phyloP scores from a whole-genome alignment of 2,888 invertebrate species.

The Biston betularia region DNA sequence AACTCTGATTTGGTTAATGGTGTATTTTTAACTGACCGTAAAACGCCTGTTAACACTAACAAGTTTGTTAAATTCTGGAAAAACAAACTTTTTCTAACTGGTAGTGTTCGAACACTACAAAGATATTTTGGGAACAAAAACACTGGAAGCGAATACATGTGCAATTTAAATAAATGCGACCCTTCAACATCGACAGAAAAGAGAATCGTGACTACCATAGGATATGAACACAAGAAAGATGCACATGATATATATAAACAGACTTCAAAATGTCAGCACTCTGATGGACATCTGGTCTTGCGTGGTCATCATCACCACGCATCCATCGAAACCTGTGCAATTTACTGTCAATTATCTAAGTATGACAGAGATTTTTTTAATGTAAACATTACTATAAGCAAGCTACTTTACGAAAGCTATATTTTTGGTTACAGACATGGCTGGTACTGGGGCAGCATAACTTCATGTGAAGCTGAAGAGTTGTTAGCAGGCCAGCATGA shows the following conservation, averaged over 20 bases:
- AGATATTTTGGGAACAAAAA: constrained; percentile 77
- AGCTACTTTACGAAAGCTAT: not conserved
- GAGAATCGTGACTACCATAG: constrained; percentile 50
- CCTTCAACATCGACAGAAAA: constrained; percentile 69
- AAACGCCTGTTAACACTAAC: constrained; percentile 69
- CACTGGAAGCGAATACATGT: constrained; percentile 66
- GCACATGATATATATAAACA: constrained; percentile 60
- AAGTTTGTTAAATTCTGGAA: constrained; percentile 83
- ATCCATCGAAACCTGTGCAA: constrained; percentile 78
- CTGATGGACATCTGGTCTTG: constrained; percentile 77
- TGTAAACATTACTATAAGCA: constrained; percentile 1
- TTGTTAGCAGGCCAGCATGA: constrained; percentile 89
- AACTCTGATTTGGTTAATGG: constrained; percentile 77
- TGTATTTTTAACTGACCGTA: constrained; percentile 75
- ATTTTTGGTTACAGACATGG: constrained; percentile 75
- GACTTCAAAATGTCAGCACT: constrained; percentile 73
- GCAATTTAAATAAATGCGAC: constrained; percentile 67
- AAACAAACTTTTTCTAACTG: constrained; percentile 77
- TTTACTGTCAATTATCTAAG: constrained; percentile 82
- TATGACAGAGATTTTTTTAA: constrained; percentile 54
- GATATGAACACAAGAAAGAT: constrained; percentile 66
- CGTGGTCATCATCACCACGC: constrained; percentile 79
- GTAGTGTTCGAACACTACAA: constrained; percentile 77
- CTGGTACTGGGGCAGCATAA: constrained; percentile 93
- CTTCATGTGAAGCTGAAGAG: constrained; percentile 90